Evolutionary conservation across 2,113 vertebrate genomes (phyloP), one percentile per base, ranked within the genome.

Genomic region (Otolemur garnettii): DNA sequence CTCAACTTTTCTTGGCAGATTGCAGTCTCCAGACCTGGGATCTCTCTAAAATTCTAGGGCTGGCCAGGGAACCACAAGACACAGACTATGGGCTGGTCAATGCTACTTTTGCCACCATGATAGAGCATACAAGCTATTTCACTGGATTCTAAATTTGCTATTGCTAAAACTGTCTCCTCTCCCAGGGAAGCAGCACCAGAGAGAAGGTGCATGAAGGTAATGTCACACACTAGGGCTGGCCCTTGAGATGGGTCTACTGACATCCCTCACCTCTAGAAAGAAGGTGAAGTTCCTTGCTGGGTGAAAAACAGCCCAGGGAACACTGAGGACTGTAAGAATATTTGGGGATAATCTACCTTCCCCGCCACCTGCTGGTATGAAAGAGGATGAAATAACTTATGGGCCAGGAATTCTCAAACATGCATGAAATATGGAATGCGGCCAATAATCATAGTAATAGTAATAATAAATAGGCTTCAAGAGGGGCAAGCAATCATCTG

Each of bases 381-480:
- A 97, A 94, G 0, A 5, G 95, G 64, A 69, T 26, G 86, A 83
- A 92, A 93, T 38, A 71, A 90, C 68, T n/a, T 83, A n/a, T 30
- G 90, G 91, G 59, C 12, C 42, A 57, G 68, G 92, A 50, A 69
- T 84, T 89, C 94, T 59, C 22, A 64, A 82, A 86, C 94, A 93
- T 94, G 97, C 93, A 79, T 55, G 86, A 68, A 42, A 13, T 79
- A 26, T 26, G 87, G 81, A 53, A 57, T 69, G 28, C 19, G 28
- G 38, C 24, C 28, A n/a, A n/a, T 28, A 71, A 71, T 12, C 22
- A 72, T 21, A 35, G 9, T 82, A 50, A 50, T 14, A 55, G 42
- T 21, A 26, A 17, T 14, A 38, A 50, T n/a, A 21, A 68, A n/a
- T 62, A 38, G 35, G n/a, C 28, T 38, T 95, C 57, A 22, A 28